phyloP scores from a whole-genome alignment of 2,888 invertebrate species.

The Drosophila borborema region DNA sequence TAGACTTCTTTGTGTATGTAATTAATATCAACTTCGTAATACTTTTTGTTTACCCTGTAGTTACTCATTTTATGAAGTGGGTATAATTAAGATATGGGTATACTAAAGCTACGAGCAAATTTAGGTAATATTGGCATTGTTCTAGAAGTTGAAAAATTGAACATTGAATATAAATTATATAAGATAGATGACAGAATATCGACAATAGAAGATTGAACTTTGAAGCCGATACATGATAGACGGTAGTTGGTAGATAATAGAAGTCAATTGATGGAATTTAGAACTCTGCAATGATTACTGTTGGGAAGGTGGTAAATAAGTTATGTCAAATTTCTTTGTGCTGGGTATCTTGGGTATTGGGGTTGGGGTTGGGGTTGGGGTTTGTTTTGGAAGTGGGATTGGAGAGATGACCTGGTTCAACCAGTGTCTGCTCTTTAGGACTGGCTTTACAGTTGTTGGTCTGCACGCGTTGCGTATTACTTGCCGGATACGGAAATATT shows the following conservation, averaged over 20 bases:
- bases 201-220: background rate
- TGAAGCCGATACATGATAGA: background rate
- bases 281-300: no score
- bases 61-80: background rate
- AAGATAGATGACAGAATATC: background rate
- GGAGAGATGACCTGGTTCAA: background rate
- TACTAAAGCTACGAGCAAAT: background rate
- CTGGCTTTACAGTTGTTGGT: conserved; percentile 5
- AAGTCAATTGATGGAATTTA: no score
- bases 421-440: background rate
- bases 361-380: background rate
- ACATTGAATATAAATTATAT: no score
- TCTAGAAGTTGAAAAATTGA: no score
- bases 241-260: no score
- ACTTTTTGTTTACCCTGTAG: background rate
- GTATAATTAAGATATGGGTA: background rate
- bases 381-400: background rate
- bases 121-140: no score
- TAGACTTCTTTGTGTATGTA: conserved; percentile 1
- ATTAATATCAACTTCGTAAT: conserved; percentile 3
- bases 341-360: no score
- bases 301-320: no score
- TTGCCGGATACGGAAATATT: conserved; percentile 79
- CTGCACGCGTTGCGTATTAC: conserved; percentile 73
- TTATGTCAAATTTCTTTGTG: no score